Evolutionary conservation across 2,113 vertebrate genomes (phyloP).

Genomic region (Aptenodytes patagonicus): DNA sequence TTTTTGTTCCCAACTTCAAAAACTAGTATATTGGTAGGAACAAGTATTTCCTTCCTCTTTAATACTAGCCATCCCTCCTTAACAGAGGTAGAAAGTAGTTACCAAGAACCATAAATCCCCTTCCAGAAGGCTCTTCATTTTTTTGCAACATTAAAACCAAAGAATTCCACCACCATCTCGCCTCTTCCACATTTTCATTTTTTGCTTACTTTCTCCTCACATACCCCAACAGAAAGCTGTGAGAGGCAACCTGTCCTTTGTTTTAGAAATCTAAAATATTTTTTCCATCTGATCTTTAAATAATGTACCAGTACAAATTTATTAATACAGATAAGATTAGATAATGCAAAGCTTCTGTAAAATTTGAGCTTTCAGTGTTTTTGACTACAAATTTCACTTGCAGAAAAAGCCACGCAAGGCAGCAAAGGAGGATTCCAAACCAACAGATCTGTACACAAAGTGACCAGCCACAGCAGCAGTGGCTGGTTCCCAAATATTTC

Average conservation of each 20-base stretch:
- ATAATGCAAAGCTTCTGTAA: background rate
- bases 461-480: background rate
- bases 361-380: background rate
- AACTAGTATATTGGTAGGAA: background rate
- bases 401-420: background rate
- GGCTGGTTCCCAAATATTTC: background rate
- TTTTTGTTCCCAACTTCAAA: background rate
- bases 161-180: background rate
- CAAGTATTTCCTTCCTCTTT: background rate
- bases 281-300: background rate
- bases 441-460: background rate
- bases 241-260: background rate
- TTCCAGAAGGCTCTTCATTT: background rate
- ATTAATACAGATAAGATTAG: background rate
- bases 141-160: background rate
- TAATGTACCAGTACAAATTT: background rate
- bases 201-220: background rate
- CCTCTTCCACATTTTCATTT: background rate
- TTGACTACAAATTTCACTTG: background rate
- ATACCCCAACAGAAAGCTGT: background rate
- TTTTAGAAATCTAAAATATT: background rate
- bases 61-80: too few species aligned
- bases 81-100: too few species aligned
- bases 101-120: background rate
- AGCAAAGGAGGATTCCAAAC: background rate